Evolutionary conservation across 2,797 vertebrate genomes (phyloP).

Genomic region (Fistularia commersonii): DNA sequence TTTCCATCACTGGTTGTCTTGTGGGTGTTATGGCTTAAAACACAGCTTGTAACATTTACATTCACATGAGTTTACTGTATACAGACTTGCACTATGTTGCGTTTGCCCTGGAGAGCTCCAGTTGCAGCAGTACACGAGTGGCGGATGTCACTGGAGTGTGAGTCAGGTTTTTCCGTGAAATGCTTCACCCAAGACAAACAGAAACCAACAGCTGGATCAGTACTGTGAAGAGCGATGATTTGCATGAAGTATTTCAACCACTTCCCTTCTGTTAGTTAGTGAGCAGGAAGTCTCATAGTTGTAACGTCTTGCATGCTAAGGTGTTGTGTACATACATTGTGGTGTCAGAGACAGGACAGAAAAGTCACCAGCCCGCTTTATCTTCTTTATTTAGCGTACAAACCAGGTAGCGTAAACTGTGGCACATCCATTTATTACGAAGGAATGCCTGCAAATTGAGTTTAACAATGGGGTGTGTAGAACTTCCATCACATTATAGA

Average conservation of each 20-base stretch:
- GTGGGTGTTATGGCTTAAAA: constrained; percentile 48
- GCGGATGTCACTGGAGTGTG: not conserved
- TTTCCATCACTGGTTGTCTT: no score
- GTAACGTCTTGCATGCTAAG: constrained; percentile 60
- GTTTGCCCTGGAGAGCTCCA: not conserved
- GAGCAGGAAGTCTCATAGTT: constrained; percentile 72
- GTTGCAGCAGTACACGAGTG: not conserved
- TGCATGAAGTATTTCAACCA: constrained; percentile 57
- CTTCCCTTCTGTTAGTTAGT: constrained; percentile 67
- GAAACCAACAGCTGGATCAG: constrained; percentile 22
- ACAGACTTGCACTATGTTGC: constrained; percentile 20
- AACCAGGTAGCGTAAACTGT: no score
- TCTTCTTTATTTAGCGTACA: no score
- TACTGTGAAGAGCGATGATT: constrained; percentile 42
- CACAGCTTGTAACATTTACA: constrained; percentile 35
- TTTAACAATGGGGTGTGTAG: no score
- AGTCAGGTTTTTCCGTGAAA: constrained; percentile 4
- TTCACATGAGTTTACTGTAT: constrained; percentile 34
- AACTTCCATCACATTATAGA: no score
- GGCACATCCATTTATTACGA: no score
- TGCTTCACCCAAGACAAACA: constrained; percentile 30
- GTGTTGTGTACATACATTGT: constrained; percentile 28
- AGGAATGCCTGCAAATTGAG: no score
- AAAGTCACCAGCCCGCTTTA: no score
- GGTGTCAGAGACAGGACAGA: constrained; percentile 13